Evolutionary conservation across 2,113 vertebrate genomes (phyloP).

Genomic region (Petaurus breviceps): DNA sequence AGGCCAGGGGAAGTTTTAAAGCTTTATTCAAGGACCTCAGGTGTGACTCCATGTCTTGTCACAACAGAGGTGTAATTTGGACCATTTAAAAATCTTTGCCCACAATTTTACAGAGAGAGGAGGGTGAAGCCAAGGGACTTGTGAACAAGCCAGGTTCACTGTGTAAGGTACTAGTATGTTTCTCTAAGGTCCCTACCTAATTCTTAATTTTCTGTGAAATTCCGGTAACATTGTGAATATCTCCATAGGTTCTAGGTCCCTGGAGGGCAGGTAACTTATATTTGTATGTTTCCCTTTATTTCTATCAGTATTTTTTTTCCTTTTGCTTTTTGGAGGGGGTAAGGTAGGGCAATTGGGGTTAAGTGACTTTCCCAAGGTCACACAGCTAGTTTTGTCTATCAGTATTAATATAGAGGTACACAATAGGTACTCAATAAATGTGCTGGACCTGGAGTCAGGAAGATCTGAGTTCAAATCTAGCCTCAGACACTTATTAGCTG

Average conservation of each 20-base stretch:
- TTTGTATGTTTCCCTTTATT: neutral
- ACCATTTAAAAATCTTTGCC: slow-evolving; percentile 29
- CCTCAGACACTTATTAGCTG: neutral
- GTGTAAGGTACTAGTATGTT: neutral
- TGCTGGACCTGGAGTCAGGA: neutral
- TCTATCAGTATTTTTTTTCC: neutral
- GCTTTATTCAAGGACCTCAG: slow-evolving; percentile 41
- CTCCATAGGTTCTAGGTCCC: neutral
- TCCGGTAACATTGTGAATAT: neutral
- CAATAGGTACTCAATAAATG: neutral
- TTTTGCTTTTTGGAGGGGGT: no score
- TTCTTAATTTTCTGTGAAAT: neutral
- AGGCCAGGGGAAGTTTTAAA: slow-evolving; percentile 19
- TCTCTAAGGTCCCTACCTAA: neutral
- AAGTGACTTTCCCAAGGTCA: no score
- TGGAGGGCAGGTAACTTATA: neutral
- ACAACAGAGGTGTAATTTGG: slow-evolving; percentile 15
- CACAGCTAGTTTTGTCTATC: no score
- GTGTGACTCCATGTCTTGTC: slow-evolving; percentile 51
- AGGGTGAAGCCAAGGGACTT: neutral
- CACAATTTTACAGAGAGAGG: neutral
- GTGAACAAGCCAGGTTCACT: neutral
- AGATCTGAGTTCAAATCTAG: neutral
- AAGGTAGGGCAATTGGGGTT: no score
- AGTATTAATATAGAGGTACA: neutral